A percentile compares a stretch with the other conserved stretches of the same genome.
These are phyloP conservation scores for Contarinia nasturtii DNA, from an alignment of 1,140 invertebrate species.

Conservation along the genomic window DNA sequence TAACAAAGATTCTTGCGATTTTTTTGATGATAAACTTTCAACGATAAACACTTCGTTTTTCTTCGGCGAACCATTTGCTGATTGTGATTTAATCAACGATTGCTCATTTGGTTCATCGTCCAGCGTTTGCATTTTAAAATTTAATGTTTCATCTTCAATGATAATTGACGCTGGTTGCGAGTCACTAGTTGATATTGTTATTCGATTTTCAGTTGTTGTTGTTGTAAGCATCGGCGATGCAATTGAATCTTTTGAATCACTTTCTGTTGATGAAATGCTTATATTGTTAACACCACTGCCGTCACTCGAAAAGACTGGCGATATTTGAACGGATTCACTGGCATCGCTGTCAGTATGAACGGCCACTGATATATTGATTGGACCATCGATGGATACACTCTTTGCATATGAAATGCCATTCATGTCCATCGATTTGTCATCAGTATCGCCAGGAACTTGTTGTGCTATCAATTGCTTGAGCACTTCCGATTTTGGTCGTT, in stretches of 20 bases:
- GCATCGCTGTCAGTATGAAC: background rate
- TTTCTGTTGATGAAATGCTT: slow-evolving; percentile 3
- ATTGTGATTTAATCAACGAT: background rate
- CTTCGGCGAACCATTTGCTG: background rate
- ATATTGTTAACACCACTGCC: slow-evolving; percentile 2
- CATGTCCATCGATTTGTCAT: background rate
- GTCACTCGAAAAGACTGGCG: slow-evolving; percentile 3
- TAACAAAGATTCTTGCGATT: background rate
- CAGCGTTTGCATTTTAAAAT: slow-evolving; percentile 3
- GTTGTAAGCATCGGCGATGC: background rate
- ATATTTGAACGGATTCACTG: slow-evolving; percentile 3
- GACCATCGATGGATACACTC: background rate
- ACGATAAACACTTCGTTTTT: background rate
- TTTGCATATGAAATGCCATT: background rate
- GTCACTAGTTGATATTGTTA: slow-evolving; percentile 21
- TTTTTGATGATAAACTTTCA: slow-evolving; percentile 1
- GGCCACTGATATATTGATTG: background rate
- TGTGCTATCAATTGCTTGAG: slow-evolving; percentile 30
- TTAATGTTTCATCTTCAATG: slow-evolving; percentile 8
- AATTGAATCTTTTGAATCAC: background rate
- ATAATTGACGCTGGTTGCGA: slow-evolving; percentile 13
- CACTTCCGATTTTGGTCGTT: slow-evolving; percentile 31
- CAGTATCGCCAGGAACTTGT: background rate
- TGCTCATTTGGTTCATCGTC: background rate
- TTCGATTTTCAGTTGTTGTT: slow-evolving; percentile 16